Conservation (phyloP, 2,888 invertebrate genomes). For the Epinotia nisella region DNA sequence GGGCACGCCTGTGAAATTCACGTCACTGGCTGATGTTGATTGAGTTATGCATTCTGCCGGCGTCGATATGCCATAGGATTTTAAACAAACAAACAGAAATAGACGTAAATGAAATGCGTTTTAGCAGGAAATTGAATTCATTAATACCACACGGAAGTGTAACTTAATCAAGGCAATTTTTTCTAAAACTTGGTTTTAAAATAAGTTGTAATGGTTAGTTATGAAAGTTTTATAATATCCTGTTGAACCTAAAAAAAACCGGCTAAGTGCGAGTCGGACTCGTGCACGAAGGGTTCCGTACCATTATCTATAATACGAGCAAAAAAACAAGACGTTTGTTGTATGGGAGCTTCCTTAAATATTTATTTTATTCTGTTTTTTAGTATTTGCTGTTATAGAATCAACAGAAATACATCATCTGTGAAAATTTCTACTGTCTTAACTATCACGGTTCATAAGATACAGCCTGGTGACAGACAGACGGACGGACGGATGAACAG, state of each 20-base stretch:
- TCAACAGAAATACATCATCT: too few relatives aligned
- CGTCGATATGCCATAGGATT: conserved; percentile 48
- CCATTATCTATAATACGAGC: too few relatives aligned
- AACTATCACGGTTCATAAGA: too few relatives aligned
- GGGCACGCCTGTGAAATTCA: conserved; percentile 57
- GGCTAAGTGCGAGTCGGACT: too few relatives aligned
- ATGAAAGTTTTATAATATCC: neutral
- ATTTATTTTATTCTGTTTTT: too few relatives aligned
- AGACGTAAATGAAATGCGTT: conserved; percentile 30
- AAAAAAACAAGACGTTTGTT: too few relatives aligned
- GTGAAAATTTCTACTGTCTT: too few relatives aligned
- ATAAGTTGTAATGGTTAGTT: neutral
- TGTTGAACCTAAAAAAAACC: neutral
- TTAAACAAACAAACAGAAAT: conserved; percentile 41
- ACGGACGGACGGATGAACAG: too few relatives aligned
- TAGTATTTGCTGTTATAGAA: too few relatives aligned
- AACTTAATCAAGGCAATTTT: neutral
- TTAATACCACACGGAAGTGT: conserved; percentile 28
- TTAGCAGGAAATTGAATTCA: conserved; percentile 20
- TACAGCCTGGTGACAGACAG: too few relatives aligned
- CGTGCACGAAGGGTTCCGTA: too few relatives aligned
- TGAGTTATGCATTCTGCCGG: conserved; percentile 70
- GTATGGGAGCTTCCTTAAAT: too few relatives aligned
- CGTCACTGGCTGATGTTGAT: conserved; percentile 77
- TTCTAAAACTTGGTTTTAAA: neutral